These are phyloP conservation scores for Cataglyphis hispanica DNA, from an alignment of 1,140 invertebrate genomes.

Conservation along the genomic window DNA sequence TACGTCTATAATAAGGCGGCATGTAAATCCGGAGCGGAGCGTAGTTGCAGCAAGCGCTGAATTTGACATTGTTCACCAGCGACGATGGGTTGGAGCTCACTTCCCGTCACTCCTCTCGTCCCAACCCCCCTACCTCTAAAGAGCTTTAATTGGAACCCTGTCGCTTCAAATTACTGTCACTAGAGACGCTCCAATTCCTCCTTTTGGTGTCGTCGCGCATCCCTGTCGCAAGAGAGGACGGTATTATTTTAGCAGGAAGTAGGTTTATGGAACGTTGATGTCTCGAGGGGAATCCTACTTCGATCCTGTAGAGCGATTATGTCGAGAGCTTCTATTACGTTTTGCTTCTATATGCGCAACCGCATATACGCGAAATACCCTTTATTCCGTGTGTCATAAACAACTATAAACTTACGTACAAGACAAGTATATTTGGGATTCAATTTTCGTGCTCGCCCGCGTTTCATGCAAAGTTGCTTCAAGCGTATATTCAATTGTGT, in stretches of 20 bases:
- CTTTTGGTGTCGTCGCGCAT: constrained; percentile 67
- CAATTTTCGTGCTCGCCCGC: constrained; percentile 10
- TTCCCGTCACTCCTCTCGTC: constrained; percentile 35
- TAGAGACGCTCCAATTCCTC: constrained; percentile 78
- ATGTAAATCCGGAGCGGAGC: constrained; percentile 72
- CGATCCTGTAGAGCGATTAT: constrained; percentile 47
- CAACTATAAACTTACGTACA: constrained; percentile 44
- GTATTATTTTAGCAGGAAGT: constrained; percentile 72
- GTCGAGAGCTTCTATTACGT: constrained; percentile 53
- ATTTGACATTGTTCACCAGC: constrained; percentile 75
- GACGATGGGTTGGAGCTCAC: constrained; percentile 32
- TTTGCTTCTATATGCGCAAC: constrained; percentile 33
- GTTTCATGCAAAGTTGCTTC: constrained; percentile 46
- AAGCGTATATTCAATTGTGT: background rate
- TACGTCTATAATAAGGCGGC: constrained; percentile 75
- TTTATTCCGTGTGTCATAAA: constrained; percentile 37
- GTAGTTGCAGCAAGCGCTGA: constrained; percentile 54
- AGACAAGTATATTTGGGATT: constrained; percentile 20
- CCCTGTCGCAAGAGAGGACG: constrained; percentile 22
- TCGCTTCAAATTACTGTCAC: constrained; percentile 81
- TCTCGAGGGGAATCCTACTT: constrained; percentile 62
- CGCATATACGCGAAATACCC: constrained; percentile 25
- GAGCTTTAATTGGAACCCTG: constrained; percentile 82
- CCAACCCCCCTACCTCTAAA: constrained; percentile 70
- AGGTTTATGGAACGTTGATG: constrained; percentile 68